phyloP scores from a whole-genome alignment of 2,113 vertebrate species.

The Erythrocercus mccallii region DNA sequence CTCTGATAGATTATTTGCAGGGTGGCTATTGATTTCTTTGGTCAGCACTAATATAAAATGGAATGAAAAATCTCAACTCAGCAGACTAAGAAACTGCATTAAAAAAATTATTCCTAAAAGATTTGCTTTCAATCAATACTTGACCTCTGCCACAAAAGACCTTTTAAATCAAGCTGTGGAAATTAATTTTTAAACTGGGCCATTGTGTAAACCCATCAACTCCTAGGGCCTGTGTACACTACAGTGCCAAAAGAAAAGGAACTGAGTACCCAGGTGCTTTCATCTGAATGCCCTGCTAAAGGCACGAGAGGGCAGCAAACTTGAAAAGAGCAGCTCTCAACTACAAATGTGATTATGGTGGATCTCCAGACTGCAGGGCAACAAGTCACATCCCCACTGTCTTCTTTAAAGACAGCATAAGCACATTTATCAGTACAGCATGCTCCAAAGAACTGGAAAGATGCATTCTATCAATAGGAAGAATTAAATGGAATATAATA shows the following conservation, averaged over 20 bases:
- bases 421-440: background rate
- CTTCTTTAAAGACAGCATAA: background rate
- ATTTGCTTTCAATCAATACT: background rate
- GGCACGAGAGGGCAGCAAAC: slow-evolving; percentile 12
- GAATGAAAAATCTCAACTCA: slow-evolving; percentile 30
- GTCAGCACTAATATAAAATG: slow-evolving; percentile 5
- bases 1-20: slow-evolving; percentile 23
- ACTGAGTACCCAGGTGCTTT: background rate
- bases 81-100: slow-evolving; percentile 2
- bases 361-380: background rate
- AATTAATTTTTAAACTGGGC: slow-evolving; percentile 6
- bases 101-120: background rate
- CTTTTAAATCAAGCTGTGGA: background rate
- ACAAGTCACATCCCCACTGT: background rate
- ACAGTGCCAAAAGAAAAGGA: background rate
- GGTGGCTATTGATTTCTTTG: slow-evolving; percentile 31
- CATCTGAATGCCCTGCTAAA: background rate
- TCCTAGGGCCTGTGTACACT: background rate
- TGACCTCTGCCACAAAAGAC: slow-evolving; percentile 5
- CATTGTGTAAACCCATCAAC: background rate
- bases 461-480: background rate
- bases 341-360: background rate
- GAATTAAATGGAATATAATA: background rate
- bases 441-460: background rate
- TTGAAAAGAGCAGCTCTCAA: background rate